Evolutionary conservation across 2,888 invertebrate species (phyloP), one percentile per base, ranked within the genome.

Genomic region (Heliconius ismenius): DNA sequence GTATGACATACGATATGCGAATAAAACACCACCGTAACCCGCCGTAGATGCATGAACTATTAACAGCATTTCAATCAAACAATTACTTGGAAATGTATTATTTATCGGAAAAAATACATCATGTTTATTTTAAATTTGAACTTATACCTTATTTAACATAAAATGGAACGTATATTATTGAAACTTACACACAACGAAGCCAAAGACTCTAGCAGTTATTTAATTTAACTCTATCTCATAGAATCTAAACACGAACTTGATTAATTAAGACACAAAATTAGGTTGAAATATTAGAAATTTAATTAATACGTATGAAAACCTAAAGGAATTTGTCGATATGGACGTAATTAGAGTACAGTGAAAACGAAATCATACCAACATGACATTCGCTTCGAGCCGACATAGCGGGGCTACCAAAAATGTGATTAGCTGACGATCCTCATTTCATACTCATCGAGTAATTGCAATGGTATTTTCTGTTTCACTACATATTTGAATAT

Each of bases 351-450:
- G 65, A 65, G 65, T 11, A 24, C 10, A 26, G 6, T n/a, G 32
- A n/a, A 11, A 21, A 36, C 36, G 65, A 36, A 36, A 65, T 36
- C 65, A 65, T 65, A 65, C 65, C n/a, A 36, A 36, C 65, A 65
- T 11, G 65, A 65, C 32, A 36, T 36, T n/a, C 36, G 6, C 65
- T 65, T 36, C 11, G 65, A 21, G n/a, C 65, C 36, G 36, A 36
- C 65, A 67, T 67, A 13, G 65, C 65, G 39, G n/a, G n/a, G 13
- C 36, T 13, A 65, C n/a, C 65, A 65, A 65, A 65, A 65, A 65
- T 65, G 65, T 65, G 24, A 39, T 65, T 36, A 65, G 32, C 64
- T 65, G 64, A n/a, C 58, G 24, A 60, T 24, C 3, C 65, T 39
- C 65, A 24, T 67, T 67, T 13, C 36, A 39, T 39, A 39, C 39